Evolutionary conservation across 2,888 invertebrate genomes (phyloP).

Genomic region (Sarcophaga rosellei): DNA sequence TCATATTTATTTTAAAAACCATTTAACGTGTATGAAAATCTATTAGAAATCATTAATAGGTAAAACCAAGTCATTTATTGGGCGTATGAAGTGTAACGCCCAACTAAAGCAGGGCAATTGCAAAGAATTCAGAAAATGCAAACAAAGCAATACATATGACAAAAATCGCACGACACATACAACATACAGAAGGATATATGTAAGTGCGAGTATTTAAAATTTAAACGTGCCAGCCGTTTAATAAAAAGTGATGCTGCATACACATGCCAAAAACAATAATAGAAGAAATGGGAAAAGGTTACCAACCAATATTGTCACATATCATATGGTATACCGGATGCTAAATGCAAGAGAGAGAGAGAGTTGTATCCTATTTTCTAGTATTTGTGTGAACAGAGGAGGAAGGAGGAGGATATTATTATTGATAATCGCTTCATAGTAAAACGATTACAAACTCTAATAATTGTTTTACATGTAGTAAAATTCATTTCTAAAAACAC

Average conservation of each 20-base stretch:
- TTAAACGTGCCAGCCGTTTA: slow-evolving; percentile 45
- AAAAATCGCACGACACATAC: slow-evolving; percentile 23
- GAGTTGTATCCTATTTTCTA: slow-evolving; percentile 16
- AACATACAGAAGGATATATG: slow-evolving; percentile 31
- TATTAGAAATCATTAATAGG: slow-evolving; percentile 65
- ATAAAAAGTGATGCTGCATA: too few relatives aligned
- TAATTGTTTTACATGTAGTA: slow-evolving; percentile 53
- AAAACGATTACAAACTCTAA: slow-evolving; percentile 42
- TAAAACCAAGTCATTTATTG: slow-evolving; percentile 71
- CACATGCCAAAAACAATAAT: slow-evolving; percentile 36
- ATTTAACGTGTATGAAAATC: slow-evolving; percentile 56
- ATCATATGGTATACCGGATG: slow-evolving; percentile 60
- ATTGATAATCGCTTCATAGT: slow-evolving; percentile 53
- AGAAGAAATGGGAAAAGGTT: slow-evolving; percentile 34
- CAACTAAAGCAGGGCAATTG: slow-evolving; percentile 65
- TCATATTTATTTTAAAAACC: slow-evolving; percentile 51
- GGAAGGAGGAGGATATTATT: slow-evolving; percentile 4
- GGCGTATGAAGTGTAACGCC: slow-evolving; percentile 74
- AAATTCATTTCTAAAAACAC: slow-evolving; percentile 3
- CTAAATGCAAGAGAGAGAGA: slow-evolving; percentile 13
- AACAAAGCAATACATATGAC: slow-evolving; percentile 43
- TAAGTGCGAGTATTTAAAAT: background rate
- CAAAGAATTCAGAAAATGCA: slow-evolving; percentile 52
- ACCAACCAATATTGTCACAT: slow-evolving; percentile 65
- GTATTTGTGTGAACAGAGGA: background rate